phyloP scores from a whole-genome alignment of 2,113 vertebrate genomes.

The Eira barbara region DNA sequence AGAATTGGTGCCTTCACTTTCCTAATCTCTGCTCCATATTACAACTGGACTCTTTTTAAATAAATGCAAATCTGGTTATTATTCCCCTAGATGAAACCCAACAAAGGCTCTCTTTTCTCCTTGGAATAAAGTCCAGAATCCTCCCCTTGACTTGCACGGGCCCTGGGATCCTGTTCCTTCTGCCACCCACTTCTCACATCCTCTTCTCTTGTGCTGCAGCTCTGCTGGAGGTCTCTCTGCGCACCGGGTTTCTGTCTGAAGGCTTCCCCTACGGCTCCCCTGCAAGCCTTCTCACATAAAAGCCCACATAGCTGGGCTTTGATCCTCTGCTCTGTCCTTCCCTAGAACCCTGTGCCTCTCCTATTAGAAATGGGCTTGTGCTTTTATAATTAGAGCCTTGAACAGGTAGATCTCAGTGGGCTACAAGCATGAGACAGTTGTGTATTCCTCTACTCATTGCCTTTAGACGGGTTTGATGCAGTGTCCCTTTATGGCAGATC shows the following conservation, averaged over 20 bases:
- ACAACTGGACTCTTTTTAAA: not conserved
- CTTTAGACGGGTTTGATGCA: not conserved
- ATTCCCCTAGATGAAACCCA: not conserved
- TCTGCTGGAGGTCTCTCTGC: not conserved
- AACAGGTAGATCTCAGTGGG: not conserved
- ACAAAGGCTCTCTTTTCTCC: not conserved
- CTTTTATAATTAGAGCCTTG: not conserved
- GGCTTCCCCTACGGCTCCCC: not conserved
- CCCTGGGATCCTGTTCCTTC: not conserved
- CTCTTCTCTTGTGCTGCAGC: not conserved
- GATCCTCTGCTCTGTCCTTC: not conserved
- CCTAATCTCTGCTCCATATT: not conserved
- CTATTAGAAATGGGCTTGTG: not conserved
- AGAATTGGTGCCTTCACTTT: not conserved
- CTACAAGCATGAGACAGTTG: not conserved
- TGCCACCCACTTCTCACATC: fast-evolving
- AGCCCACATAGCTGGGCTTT: not conserved
- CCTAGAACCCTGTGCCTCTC: not conserved
- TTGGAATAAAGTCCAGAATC: not conserved
- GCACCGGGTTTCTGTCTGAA: not conserved
- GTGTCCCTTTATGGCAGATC: not conserved
- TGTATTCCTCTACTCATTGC: not conserved
- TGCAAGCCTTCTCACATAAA: not conserved
- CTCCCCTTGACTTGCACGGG: not conserved
- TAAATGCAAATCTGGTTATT: not conserved